phyloP scores from a whole-genome alignment of 2,888 invertebrate species.

The Drosophila greeni region DNA sequence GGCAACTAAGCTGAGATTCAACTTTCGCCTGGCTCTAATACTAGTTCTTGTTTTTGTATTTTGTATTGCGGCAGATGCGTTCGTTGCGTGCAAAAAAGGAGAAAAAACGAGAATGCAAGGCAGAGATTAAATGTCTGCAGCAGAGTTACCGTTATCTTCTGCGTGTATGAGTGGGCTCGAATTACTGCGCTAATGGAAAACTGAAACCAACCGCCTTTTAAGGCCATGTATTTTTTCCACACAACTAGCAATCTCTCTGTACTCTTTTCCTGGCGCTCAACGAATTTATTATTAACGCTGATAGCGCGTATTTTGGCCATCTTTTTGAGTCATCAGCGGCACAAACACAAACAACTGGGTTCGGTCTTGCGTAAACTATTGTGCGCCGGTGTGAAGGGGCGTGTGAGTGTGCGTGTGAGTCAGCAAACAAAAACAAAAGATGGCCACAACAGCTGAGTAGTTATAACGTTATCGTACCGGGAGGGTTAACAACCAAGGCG shows the following conservation, averaged over 20 bases:
- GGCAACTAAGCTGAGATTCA: slow-evolving; percentile 26
- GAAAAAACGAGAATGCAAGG: slow-evolving; percentile 38
- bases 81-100: slow-evolving; percentile 26
- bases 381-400: slow-evolving; percentile 9
- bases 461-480: slow-evolving; percentile 21
- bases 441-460: slow-evolving; percentile 59
- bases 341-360: slow-evolving; percentile 28
- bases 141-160: slow-evolving; percentile 51
- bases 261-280: not conserved
- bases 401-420: slow-evolving; percentile 52
- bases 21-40: slow-evolving; percentile 40
- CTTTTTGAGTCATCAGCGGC: slow-evolving; percentile 42
- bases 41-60: slow-evolving; percentile 37
- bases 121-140: slow-evolving; percentile 60
- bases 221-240: slow-evolving; percentile 9
- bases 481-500: slow-evolving; percentile 13
- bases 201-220: slow-evolving; percentile 36
- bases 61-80: slow-evolving; percentile 53
- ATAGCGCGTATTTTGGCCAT: slow-evolving; percentile 59
- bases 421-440: slow-evolving; percentile 46
- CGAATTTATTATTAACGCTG: slow-evolving; percentile 36
- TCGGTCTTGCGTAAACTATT: slow-evolving; percentile 62
- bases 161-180: slow-evolving; percentile 33
- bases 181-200: slow-evolving; percentile 57
- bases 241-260: slow-evolving; percentile 40